Evolutionary conservation across 2,888 invertebrate genomes (phyloP).

Genomic region (Liposcelis brunnea): DNA sequence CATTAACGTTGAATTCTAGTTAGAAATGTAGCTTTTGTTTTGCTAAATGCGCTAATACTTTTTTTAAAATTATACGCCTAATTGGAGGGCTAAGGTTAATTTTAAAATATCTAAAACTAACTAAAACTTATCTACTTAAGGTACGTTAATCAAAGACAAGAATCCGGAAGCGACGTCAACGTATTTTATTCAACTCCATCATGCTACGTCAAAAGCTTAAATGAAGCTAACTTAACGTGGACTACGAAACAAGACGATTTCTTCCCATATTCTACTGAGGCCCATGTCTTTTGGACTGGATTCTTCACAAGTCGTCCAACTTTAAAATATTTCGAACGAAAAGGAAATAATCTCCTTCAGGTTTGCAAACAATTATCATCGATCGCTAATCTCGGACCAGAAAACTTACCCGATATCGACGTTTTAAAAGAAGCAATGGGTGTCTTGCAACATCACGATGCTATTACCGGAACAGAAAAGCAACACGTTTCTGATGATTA

Average conservation of each 20-base stretch:
- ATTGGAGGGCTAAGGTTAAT: no score
- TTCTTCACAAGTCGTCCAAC: slow-evolving; percentile 72
- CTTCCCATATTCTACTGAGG: slow-evolving; percentile 78
- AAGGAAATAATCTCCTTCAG: slow-evolving; percentile 59
- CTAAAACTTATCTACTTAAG: slow-evolving; percentile 24
- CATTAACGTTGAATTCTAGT: no score
- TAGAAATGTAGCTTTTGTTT: no score
- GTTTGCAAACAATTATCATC: slow-evolving; percentile 60
- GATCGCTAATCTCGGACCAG: slow-evolving; percentile 33
- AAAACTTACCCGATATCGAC: slow-evolving; percentile 37
- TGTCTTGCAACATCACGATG: slow-evolving; percentile 86
- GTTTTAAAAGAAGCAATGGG: slow-evolving; percentile 59
- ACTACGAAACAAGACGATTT: slow-evolving; percentile 69
- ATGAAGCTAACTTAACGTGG: slow-evolving; percentile 48
- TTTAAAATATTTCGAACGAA: slow-evolving; percentile 56
- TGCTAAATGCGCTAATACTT: no score
- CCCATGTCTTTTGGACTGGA: slow-evolving; percentile 86
- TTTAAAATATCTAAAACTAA: no score
- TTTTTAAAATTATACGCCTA: no score
- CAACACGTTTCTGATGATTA: slow-evolving; percentile 82
- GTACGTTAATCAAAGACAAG: slow-evolving; percentile 43
- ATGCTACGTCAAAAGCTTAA: slow-evolving; percentile 64
- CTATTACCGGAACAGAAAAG: slow-evolving; percentile 62
- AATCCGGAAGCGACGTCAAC: slow-evolving; percentile 47
- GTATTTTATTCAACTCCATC: slow-evolving; percentile 73